Evolutionary conservation across 2,888 invertebrate species (phyloP), one percentile per base, ranked within the genome.

Genomic region (Rhimphoctona megacephalus): DNA sequence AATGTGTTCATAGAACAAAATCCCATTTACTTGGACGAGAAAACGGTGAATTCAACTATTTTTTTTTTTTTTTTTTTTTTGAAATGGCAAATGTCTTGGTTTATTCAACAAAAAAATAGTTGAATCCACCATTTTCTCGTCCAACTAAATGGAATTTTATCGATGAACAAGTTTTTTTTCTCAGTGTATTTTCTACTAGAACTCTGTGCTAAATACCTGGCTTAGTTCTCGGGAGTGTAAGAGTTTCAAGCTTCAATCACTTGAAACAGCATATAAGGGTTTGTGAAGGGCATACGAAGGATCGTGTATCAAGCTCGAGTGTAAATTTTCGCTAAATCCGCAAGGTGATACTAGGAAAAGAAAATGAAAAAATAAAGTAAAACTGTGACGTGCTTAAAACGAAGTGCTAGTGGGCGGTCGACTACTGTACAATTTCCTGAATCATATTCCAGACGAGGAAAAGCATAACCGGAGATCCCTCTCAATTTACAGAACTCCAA

Each of bases 401-500:
- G 72, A 80, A 22, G 70, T 46, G 49, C 25, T 30, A 30, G 61
- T 19, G 33, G 77, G 36, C 14, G 43, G 11, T 14, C 11, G 11
- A 11, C 11, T 43, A 54, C 72, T 46, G 52, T 72, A 64, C 78
- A 64, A 72, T 72, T 83, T 78, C 78, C 72, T 57, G 54, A 49
- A 54, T 36, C 54, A n/a, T 61, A 22, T 43, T 49, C 22, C 39
- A 39, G 64, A 61, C 33, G 25, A 25, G 52, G 39, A 52, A 73
- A 30, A 46, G 64, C 67, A 46, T 19, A 46, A 46, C 43, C 61
- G 7, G 54, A 64, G 57, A 79, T 11, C 7, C 25, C 25, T 57
- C 46, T 74, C 79, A 67, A 79, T 83, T 83, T 83, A 79, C 73
- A 70, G 39, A 25, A 39, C 33, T 25, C 25, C 25, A 57, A 9